Percentiles rank a stretch among this genome's conserved stretches.
Conservation (phyloP, 2,888 invertebrate genomes). For the Phortica okadai region DNA sequence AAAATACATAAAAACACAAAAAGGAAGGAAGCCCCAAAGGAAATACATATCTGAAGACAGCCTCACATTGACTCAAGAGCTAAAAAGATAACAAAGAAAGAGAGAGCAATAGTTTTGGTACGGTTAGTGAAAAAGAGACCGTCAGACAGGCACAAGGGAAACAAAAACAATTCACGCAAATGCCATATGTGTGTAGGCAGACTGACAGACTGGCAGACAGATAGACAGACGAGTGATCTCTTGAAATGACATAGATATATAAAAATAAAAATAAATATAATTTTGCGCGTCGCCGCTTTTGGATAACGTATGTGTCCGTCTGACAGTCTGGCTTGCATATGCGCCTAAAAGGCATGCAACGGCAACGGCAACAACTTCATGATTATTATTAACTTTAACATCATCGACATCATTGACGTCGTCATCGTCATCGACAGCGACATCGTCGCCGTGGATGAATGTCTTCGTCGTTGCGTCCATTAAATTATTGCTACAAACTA, state of each 20-base stretch:
- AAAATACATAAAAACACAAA: too few relatives aligned
- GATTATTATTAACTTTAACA: neutral
- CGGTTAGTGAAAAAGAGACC: too few relatives aligned
- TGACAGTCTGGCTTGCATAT: neutral
- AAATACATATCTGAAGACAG: too few relatives aligned
- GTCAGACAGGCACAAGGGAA: neutral
- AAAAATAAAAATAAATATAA: neutral
- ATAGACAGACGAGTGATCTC: neutral
- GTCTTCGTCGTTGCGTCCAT: neutral
- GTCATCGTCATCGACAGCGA: neutral
- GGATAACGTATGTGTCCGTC: neutral
- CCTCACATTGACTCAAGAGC: too few relatives aligned
- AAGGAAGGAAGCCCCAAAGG: too few relatives aligned
- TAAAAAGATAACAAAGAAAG: too few relatives aligned
- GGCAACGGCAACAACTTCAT: neutral
- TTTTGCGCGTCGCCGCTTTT: neutral
- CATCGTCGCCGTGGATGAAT: neutral
- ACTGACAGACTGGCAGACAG: neutral
- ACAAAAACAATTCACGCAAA: neutral
- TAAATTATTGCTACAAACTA: conserved; percentile 15
- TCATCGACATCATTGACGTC: neutral
- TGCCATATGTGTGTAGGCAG: conserved; percentile 18
- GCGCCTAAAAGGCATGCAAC: conserved; percentile 22
- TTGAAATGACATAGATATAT: neutral
- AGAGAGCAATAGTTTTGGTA: too few relatives aligned